Percentiles rank a stretch among this genome's conserved stretches.
These are phyloP conservation scores for Nephrocerus scutellatus DNA, from an alignment of 2,888 invertebrate species.

Conservation along the genomic window DNA sequence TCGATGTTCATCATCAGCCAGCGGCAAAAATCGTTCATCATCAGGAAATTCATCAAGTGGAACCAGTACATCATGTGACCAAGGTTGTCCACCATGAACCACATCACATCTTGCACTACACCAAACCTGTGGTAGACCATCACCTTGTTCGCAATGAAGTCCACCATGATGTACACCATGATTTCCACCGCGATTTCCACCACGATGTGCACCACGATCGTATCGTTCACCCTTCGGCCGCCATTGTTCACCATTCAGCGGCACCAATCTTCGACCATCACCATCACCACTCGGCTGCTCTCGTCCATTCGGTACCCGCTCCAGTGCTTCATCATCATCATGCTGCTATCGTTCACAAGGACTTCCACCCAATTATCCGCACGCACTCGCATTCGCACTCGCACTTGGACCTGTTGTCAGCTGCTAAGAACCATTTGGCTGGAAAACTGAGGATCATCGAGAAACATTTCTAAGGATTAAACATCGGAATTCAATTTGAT, in stretches of 20 bases:
- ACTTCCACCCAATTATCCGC: conserved; percentile 27
- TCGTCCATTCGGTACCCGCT: too few species aligned
- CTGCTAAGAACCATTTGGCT: conserved; percentile 40
- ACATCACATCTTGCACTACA: conserved; percentile 41
- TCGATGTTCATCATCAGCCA: conserved; percentile 25
- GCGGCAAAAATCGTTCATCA: conserved; percentile 39
- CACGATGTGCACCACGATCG: conserved; percentile 29
- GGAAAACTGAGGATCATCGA: conserved; percentile 42
- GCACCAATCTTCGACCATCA: conserved; percentile 6
- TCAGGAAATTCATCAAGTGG: conserved; percentile 41
- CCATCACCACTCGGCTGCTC: conserved; percentile 24
- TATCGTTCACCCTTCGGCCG: conserved; percentile 19
- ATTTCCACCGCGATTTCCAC: conserved; percentile 28
- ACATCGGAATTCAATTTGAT: neutral
- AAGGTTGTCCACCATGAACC: conserved; percentile 44
- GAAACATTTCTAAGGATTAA: conserved; percentile 30
- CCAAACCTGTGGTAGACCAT: conserved; percentile 40
- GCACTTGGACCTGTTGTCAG: conserved; percentile 33
- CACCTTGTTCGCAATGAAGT: conserved; percentile 36
- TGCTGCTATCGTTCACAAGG: conserved; percentile 31
- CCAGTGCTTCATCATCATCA: too few species aligned
- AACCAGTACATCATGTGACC: conserved; percentile 42
- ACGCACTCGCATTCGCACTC: conserved; percentile 34
- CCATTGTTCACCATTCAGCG: conserved; percentile 16
- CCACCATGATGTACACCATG: conserved; percentile 34